Percentiles rank a stretch among this genome's conserved stretches.
These are phyloP conservation scores for Samia ricini DNA, from an alignment of 1,140 invertebrate species.

Conservation along the genomic window DNA sequence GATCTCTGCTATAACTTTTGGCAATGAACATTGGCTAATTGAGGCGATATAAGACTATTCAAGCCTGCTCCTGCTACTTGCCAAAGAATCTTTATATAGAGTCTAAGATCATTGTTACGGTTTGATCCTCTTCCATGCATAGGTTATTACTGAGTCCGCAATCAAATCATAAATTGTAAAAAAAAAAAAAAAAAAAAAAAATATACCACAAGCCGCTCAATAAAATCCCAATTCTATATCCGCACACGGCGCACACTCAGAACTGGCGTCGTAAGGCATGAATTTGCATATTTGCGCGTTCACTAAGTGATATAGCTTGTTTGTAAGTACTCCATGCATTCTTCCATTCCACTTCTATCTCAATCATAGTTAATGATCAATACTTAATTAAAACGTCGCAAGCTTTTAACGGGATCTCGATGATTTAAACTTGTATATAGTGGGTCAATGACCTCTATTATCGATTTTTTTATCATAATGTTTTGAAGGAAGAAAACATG, in stretches of 20 bases:
- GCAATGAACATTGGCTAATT: too few relatives aligned
- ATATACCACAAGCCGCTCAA: background rate
- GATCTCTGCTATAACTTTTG: too few relatives aligned
- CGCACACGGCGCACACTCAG: conserved; percentile 54
- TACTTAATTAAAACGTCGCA: background rate
- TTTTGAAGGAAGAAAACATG: too few relatives aligned
- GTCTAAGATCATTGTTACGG: too few relatives aligned
- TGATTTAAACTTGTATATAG: background rate
- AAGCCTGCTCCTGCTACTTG: too few relatives aligned
- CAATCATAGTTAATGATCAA: background rate
- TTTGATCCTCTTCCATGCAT: too few relatives aligned
- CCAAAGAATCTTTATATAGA: too few relatives aligned
- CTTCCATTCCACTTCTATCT: conserved; percentile 47
- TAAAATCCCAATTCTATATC: conserved; percentile 14
- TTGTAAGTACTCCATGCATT: conserved; percentile 56
- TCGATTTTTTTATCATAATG: too few relatives aligned
- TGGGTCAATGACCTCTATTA: background rate
- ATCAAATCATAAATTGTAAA: background rate
- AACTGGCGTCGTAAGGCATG: conserved; percentile 46
- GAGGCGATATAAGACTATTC: too few relatives aligned
- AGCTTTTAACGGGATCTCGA: background rate
- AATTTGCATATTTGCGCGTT: conserved; percentile 69
- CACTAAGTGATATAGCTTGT: conserved; percentile 73
- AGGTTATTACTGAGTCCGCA: too few relatives aligned
- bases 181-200: background rate